Conservation (phyloP, 2,888 invertebrate genomes). For the Cosmia pyralina region DNA sequence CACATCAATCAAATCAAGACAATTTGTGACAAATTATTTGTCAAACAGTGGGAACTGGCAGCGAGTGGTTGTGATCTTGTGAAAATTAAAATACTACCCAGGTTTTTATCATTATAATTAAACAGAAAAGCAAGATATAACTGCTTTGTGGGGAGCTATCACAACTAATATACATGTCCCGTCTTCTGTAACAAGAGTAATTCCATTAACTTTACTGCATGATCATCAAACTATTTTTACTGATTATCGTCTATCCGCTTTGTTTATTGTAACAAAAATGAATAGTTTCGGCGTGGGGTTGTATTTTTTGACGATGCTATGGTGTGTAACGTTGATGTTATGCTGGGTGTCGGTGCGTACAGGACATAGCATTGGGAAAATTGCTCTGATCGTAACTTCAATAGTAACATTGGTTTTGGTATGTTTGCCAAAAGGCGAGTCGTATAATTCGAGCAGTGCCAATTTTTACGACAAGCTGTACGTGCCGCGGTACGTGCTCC, state of each 20-base stretch:
- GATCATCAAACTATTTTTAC: conserved; percentile 66
- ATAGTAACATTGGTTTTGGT: conserved; percentile 90
- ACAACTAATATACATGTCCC: conserved; percentile 68
- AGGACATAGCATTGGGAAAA: conserved; percentile 91
- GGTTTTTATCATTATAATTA: conserved; percentile 67
- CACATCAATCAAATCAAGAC: neutral
- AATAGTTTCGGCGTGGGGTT: conserved; percentile 91
- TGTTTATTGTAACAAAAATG: conserved; percentile 73
- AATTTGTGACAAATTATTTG: too few species aligned
- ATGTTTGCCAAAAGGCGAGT: conserved; percentile 90
- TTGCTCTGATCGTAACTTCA: conserved; percentile 89
- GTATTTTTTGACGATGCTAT: conserved; percentile 91
- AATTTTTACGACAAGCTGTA: conserved; percentile 88
- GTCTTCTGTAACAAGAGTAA: conserved; percentile 71
- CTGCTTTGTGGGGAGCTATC: conserved; percentile 67
- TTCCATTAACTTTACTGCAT: conserved; percentile 70
- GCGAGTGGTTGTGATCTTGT: conserved; percentile 60
- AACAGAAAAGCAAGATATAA: conserved; percentile 66
- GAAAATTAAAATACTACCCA: conserved; percentile 57
- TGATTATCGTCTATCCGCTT: conserved; percentile 59
- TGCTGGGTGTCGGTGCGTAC: conserved; percentile 92
- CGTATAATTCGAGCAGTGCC: conserved; percentile 74
- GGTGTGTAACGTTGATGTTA: conserved; percentile 91
- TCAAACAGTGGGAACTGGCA: conserved; percentile 43
- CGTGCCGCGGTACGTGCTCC: conserved; percentile 76